Conservation (phyloP, 2,113 vertebrate species). For the Cavia porcellus region DNA sequence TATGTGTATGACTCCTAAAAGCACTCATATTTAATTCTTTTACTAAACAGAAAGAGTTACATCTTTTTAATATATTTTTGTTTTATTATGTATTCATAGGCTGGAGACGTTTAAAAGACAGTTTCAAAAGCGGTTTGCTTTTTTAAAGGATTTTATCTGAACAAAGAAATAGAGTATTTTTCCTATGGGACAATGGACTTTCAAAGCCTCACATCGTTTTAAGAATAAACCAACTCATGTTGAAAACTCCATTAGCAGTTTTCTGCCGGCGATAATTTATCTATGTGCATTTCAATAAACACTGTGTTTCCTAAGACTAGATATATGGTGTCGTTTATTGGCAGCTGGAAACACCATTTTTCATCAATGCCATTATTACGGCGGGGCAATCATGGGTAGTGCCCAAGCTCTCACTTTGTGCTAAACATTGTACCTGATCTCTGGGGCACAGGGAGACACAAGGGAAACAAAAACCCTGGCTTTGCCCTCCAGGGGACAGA, state of each 20-base stretch:
- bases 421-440: not conserved
- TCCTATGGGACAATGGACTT: constrained; percentile 75
- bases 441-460: not conserved
- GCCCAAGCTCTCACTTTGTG: not conserved
- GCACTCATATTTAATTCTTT: constrained; percentile 47
- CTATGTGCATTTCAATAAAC: constrained; percentile 87
- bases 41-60: constrained; percentile 50
- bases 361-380: not conserved
- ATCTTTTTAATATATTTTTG: constrained; percentile 74
- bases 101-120: constrained; percentile 86
- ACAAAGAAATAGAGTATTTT: constrained; percentile 79
- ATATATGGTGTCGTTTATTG: constrained; percentile 56
- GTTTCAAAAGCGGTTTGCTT: constrained; percentile 77
- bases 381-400: not conserved
- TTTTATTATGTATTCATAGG: constrained; percentile 84
- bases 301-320: constrained; percentile 83
- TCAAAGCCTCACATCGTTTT: constrained; percentile 74
- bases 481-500: not conserved
- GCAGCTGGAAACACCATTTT: not conserved
- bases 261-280: constrained; percentile 81
- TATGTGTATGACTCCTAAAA: not conserved
- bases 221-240: constrained; percentile 67
- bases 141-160: constrained; percentile 80
- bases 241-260: constrained; percentile 78
- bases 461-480: not conserved